Evolutionary conservation across 2,888 invertebrate genomes (phyloP).

Genomic region (Teleogryllus oceanicus): DNA sequence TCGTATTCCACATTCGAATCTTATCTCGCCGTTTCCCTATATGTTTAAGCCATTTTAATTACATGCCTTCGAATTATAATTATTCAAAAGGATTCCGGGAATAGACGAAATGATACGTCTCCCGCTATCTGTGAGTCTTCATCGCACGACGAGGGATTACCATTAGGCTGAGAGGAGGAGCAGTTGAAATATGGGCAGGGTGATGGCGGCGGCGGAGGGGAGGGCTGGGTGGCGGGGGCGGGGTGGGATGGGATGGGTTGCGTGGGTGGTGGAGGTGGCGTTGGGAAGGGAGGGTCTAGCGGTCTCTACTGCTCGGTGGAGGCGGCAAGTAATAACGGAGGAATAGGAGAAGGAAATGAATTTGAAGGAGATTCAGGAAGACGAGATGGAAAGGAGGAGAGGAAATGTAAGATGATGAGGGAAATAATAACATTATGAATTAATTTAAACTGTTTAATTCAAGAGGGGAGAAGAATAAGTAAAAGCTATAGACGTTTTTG

Average conservation of each 20-base stretch:
- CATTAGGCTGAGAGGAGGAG: constrained; percentile 1
- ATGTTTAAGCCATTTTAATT: not conserved
- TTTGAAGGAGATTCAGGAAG: no score
- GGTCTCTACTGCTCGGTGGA: no score
- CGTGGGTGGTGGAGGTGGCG: no score
- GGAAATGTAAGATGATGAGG: no score
- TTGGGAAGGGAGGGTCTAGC: no score
- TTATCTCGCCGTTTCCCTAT: not conserved
- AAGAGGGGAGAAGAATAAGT: no score
- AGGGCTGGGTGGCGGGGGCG: not conserved
- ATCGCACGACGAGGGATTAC: not conserved
- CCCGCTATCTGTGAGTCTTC: not conserved
- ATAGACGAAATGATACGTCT: constrained; percentile 8
- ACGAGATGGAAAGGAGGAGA: no score
- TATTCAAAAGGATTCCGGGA: constrained; percentile 18
- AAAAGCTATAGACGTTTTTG: no score
- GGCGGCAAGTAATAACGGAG: no score
- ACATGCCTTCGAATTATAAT: not conserved
- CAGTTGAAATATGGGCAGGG: not conserved
- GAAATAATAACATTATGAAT: no score
- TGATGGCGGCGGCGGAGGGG: not conserved
- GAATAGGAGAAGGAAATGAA: no score
- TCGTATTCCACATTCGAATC: not conserved
- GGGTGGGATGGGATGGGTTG: not conserved
- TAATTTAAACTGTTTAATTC: no score